A percentile compares a stretch with the other conserved stretches of the same genome.
Evolutionary conservation across 2,797 vertebrate species (phyloP).

Genomic region (Sternarchorhynchus goeldii): DNA sequence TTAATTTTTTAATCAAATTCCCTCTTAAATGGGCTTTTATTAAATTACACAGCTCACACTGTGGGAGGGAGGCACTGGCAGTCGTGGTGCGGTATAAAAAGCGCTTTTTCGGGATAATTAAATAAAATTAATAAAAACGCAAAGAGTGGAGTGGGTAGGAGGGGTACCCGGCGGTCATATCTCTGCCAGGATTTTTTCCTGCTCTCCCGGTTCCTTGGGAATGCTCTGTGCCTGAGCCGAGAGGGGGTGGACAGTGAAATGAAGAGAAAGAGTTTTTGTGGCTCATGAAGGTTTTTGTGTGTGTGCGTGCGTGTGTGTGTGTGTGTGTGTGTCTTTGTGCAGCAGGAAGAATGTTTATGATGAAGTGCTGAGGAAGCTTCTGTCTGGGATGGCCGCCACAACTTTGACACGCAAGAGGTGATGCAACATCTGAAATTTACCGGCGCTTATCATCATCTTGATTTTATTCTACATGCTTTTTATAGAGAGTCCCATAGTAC

Average conservation of each 20-base stretch:
- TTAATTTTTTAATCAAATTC: conserved; percentile 86
- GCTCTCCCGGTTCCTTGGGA: conserved; percentile 72
- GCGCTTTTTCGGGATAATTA: conserved; percentile 78
- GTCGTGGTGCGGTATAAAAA: conserved; percentile 66
- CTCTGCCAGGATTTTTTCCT: conserved; percentile 67
- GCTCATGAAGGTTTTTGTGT: conserved; percentile 15
- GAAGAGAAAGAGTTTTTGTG: conserved; percentile 46
- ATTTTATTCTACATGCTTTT: conserved; percentile 1
- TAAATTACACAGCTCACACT: conserved; percentile 84
- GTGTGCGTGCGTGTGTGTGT: neutral
- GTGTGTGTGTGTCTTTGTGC: neutral
- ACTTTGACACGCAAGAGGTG: neutral
- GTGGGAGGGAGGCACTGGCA: conserved; percentile 72
- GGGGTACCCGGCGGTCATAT: conserved; percentile 70
- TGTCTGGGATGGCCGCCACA: neutral
- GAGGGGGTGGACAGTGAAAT: conserved; percentile 55
- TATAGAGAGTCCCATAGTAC: neutral
- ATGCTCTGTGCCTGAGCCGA: conserved; percentile 64
- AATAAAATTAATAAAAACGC: conserved; percentile 80
- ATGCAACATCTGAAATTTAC: conserved; percentile 15
- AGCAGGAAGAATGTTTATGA: neutral
- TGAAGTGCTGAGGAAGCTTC: conserved; percentile 11
- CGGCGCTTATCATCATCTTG: neutral
- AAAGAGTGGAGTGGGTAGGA: conserved; percentile 65
- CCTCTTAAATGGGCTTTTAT: conserved; percentile 83